These are phyloP conservation scores for Cassiopea andromeda DNA, from an alignment of 30 jellyfish, hydroid and myxozoan species.

Conservation along the genomic window DNA sequence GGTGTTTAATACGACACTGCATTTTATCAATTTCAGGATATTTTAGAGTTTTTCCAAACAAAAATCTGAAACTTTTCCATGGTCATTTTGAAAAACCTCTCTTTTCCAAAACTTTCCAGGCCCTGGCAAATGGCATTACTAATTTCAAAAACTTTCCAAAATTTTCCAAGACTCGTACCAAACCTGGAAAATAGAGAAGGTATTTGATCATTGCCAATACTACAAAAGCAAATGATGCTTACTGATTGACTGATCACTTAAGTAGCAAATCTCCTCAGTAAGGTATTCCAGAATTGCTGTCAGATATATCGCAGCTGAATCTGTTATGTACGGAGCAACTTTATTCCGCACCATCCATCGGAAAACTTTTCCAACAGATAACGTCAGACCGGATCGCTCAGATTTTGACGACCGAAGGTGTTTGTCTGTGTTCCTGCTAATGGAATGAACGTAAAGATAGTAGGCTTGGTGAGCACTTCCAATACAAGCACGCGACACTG, in stretches of 20 bases:
- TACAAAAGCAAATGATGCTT: background rate
- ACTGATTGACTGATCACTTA: conserved; percentile 55
- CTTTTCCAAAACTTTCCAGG: too few species aligned
- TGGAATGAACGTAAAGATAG: conserved; percentile 39
- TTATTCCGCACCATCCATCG: conserved; percentile 57
- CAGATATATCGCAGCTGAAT: conserved; percentile 58
- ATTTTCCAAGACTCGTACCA: too few species aligned
- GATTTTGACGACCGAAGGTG: conserved; percentile 50
- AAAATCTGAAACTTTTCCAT: too few species aligned
- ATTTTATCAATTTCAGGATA: too few species aligned
- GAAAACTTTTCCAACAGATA: conserved; percentile 61
- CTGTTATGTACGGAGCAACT: conserved; percentile 57
- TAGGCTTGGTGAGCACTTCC: conserved; percentile 67
- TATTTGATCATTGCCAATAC: background rate
- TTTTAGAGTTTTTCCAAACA: too few species aligned
- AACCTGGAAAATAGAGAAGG: too few species aligned
- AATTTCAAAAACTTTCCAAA: too few species aligned
- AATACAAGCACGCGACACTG: conserved; percentile 70
- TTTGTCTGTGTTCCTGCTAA: conserved; percentile 34
- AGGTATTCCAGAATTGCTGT: conserved; percentile 64
- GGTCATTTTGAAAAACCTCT: too few species aligned
- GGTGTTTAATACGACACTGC: too few species aligned
- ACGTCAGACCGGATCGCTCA: conserved; percentile 66
- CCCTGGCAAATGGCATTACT: too few species aligned
- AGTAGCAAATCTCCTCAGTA: conserved; percentile 48